phyloP scores from a whole-genome alignment of 2,797 vertebrate genomes.

The Anomalospiza imberbis region DNA sequence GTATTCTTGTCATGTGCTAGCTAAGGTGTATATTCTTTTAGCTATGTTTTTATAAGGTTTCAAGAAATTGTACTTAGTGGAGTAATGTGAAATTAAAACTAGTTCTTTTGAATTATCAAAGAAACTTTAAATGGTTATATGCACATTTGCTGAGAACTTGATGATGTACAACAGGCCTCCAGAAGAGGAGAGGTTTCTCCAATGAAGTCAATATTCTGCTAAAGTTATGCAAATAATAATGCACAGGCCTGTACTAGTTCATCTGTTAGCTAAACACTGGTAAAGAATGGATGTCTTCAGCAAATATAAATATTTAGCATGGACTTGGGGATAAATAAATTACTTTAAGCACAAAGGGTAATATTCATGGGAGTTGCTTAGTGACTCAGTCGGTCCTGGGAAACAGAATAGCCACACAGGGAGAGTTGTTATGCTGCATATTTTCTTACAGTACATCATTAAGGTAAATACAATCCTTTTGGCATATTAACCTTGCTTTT shows the following conservation, averaged over 20 bases:
- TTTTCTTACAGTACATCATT: constrained; percentile 45
- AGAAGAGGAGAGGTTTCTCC: not conserved
- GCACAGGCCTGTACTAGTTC: constrained; percentile 7
- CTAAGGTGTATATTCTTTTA: not conserved
- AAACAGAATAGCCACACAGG: constrained; percentile 13
- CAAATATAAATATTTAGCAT: constrained; percentile 45
- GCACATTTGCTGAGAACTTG: not conserved
- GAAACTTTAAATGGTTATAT: not conserved
- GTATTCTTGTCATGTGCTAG: not conserved
- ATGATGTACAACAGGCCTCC: not conserved
- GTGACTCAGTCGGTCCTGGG: constrained; percentile 26
- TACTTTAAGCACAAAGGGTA: not conserved
- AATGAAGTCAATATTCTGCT: not conserved
- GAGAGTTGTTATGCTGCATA: constrained; percentile 49
- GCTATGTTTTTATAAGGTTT: not conserved
- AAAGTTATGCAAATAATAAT: constrained; percentile 10
- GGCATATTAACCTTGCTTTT: constrained; percentile 23
- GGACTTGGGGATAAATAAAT: constrained; percentile 26
- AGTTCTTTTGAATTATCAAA: not conserved
- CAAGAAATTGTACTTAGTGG: not conserved
- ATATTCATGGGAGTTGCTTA: not conserved
- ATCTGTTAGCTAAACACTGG: not conserved
- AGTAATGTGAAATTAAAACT: not conserved
- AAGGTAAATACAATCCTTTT: constrained; percentile 53
- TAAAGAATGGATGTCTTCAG: constrained; percentile 28